Percentiles rank a stretch among this genome's conserved stretches.
Conservation (phyloP, 2,113 vertebrate genomes). For the Polyodon spathula region DNA sequence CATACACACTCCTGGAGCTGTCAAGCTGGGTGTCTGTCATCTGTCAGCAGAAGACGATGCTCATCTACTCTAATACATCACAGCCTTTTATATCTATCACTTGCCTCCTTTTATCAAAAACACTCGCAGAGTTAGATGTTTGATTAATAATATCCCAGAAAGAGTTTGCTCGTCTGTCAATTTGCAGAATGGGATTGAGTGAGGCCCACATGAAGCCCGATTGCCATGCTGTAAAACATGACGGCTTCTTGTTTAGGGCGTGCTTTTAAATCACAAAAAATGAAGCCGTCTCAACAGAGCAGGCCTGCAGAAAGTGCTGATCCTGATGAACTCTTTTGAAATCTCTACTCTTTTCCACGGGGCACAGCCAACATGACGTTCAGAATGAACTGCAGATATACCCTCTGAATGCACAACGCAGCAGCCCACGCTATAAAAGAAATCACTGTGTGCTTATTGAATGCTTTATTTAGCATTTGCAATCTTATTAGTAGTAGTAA, state of each 20-base stretch:
- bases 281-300: slow-evolving; percentile 12
- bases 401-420: too few relatives aligned
- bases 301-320: slow-evolving; percentile 9
- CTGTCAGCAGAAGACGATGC: slow-evolving; percentile 40
- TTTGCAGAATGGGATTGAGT: slow-evolving; percentile 40
- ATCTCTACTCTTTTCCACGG: not conserved
- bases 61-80: slow-evolving; percentile 60
- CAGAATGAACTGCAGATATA: too few relatives aligned
- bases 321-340: slow-evolving; percentile 6
- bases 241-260: slow-evolving; percentile 24
- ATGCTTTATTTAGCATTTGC: too few relatives aligned
- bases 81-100: slow-evolving; percentile 48
- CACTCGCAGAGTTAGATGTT: slow-evolving; percentile 28
- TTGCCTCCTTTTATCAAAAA: slow-evolving; percentile 30
- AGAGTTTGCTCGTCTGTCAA: slow-evolving; percentile 39
- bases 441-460: too few relatives aligned
- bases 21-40: slow-evolving; percentile 64
- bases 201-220: slow-evolving; percentile 33
- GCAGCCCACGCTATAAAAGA: too few relatives aligned
- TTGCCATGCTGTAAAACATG: slow-evolving; percentile 25
- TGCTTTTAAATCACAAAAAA: slow-evolving; percentile 14
- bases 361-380: too few relatives aligned
- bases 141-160: slow-evolving; percentile 49
- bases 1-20: slow-evolving; percentile 53
- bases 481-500: too few relatives aligned